phyloP scores from a whole-genome alignment of 2,888 invertebrate genomes.

The Phortica okadai region DNA sequence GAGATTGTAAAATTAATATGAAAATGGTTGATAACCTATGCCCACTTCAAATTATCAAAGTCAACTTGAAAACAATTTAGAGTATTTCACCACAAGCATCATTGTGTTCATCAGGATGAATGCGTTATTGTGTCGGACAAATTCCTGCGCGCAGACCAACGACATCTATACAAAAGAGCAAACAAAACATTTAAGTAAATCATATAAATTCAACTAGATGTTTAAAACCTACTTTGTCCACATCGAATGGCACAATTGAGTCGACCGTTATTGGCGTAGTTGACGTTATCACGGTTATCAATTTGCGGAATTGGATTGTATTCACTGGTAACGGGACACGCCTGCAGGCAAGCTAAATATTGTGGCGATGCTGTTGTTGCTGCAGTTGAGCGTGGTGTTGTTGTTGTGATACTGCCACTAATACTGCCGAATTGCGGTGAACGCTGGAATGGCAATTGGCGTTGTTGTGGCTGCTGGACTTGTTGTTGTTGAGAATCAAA shows the following conservation, averaged over 20 bases:
- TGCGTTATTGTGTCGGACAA: constrained; percentile 23
- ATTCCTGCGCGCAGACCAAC: constrained; percentile 43
- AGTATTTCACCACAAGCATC: neutral
- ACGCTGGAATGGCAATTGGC: neutral
- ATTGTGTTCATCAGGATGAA: too few relatives aligned
- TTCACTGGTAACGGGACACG: constrained; percentile 69
- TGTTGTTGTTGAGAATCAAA: constrained; percentile 15
- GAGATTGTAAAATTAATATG: neutral
- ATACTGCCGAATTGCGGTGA: neutral
- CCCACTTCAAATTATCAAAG: too few relatives aligned
- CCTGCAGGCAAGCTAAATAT: constrained; percentile 60
- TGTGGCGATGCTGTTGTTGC: constrained; percentile 60
- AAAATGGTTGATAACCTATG: too few relatives aligned
- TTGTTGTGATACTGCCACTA: constrained; percentile 1
- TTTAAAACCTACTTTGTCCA: constrained; percentile 65
- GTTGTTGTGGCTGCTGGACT: neutral
- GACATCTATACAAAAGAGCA: constrained; percentile 35
- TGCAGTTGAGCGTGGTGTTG: constrained; percentile 19
- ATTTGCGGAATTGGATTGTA: constrained; percentile 76
- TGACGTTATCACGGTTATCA: constrained; percentile 64
- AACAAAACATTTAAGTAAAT: neutral
- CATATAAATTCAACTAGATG: neutral
- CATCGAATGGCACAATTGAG: constrained; percentile 70
- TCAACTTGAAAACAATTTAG: neutral
- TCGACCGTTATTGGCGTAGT: constrained; percentile 68